Evolutionary conservation across 2,888 invertebrate genomes (phyloP).

Genomic region (Drosophila anomelani): DNA sequence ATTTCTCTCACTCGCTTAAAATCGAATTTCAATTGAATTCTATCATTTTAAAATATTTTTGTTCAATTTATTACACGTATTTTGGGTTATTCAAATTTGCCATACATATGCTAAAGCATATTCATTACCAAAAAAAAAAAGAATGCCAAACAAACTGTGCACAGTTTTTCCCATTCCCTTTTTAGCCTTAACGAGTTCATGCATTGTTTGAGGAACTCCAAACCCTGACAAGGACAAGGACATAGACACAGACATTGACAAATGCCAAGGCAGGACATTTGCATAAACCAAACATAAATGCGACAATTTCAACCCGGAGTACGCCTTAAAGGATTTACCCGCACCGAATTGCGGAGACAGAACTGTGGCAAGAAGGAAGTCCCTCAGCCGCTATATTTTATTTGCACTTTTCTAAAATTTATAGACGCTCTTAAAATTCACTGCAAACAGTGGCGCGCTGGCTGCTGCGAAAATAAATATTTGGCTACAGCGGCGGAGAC

Average conservation of each 20-base stretch:
- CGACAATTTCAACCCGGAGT: slow-evolving; percentile 70
- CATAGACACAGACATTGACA: slow-evolving; percentile 41
- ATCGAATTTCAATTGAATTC: slow-evolving; percentile 18
- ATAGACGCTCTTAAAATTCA: slow-evolving; percentile 76
- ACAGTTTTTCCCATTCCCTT: slow-evolving; percentile 29
- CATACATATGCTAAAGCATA: slow-evolving; percentile 19
- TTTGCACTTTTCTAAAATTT: slow-evolving; percentile 78
- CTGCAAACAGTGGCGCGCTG: slow-evolving; percentile 45
- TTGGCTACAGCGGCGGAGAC: slow-evolving; percentile 62
- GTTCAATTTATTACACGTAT: slow-evolving; percentile 11
- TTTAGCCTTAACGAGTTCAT: slow-evolving; percentile 32
- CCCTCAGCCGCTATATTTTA: slow-evolving; percentile 69
- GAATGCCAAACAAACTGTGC: slow-evolving; percentile 15
- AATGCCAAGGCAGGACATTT: slow-evolving; percentile 54
- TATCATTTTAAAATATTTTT: neutral
- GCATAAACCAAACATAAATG: slow-evolving; percentile 78
- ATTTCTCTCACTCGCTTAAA: neutral
- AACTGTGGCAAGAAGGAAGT: slow-evolving; percentile 55
- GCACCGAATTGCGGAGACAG: slow-evolving; percentile 12
- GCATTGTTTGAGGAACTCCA: slow-evolving; percentile 35
- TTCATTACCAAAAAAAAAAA: slow-evolving; percentile 33
- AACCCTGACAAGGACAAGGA: slow-evolving; percentile 43
- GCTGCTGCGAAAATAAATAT: slow-evolving; percentile 65
- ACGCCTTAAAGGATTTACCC: slow-evolving; percentile 74
- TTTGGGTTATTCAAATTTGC: slow-evolving; percentile 18